These are phyloP conservation scores for Malacoraja senta DNA, from an alignment of 2,797 vertebrate genomes.

Conservation along the genomic window DNA sequence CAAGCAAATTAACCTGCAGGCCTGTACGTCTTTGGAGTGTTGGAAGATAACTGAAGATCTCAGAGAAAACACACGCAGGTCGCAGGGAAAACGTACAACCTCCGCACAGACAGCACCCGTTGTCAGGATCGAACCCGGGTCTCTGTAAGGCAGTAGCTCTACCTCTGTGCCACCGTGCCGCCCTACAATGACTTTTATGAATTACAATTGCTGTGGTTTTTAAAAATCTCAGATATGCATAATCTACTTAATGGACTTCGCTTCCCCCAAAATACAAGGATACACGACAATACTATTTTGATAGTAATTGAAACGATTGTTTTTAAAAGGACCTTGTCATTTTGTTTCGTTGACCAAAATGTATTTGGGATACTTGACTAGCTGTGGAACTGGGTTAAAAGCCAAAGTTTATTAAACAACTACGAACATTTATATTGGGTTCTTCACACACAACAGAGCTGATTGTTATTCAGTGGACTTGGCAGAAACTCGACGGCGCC, in stretches of 20 bases:
- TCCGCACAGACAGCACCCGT: no score
- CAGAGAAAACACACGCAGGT: no score
- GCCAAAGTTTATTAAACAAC: slow-evolving; percentile 48
- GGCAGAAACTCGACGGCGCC: neutral
- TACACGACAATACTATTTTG: slow-evolving; percentile 48
- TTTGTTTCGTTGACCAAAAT: slow-evolving; percentile 42
- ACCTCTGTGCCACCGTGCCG: no score
- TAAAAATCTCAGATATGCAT: slow-evolving; percentile 8
- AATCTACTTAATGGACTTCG: slow-evolving; percentile 50
- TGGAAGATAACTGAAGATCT: no score
- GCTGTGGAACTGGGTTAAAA: slow-evolving; percentile 54
- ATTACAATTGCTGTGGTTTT: neutral
- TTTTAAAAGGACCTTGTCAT: slow-evolving; percentile 45
- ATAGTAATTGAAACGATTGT: slow-evolving; percentile 58
- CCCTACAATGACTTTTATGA: neutral
- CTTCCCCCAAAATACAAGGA: slow-evolving; percentile 49
- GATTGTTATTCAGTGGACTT: neutral
- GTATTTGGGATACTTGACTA: slow-evolving; percentile 57
- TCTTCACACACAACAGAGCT: neutral
- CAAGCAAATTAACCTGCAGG: no score
- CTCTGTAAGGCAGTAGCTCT: no score
- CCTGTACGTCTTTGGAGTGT: no score
- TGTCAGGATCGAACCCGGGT: no score
- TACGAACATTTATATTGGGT: neutral
- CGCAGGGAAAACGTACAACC: no score